phyloP scores from a whole-genome alignment of 2,797 vertebrate species.

The Nyctibius grandis region DNA sequence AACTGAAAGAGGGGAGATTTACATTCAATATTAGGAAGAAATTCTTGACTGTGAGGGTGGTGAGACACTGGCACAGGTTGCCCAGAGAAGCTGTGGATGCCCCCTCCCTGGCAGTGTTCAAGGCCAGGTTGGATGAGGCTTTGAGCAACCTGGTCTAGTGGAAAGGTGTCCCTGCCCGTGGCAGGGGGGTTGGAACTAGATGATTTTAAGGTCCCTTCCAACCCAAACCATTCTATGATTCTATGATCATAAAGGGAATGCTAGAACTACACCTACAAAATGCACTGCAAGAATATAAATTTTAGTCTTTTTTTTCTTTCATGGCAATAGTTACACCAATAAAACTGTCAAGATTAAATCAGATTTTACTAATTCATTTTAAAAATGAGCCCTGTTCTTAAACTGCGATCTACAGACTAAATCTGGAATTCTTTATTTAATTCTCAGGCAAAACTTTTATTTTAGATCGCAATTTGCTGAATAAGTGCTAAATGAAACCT shows the following conservation, averaged over 20 bases:
- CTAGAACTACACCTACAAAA: neutral
- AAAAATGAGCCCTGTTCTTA: neutral
- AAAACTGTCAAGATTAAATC: neutral
- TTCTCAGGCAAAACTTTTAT: neutral
- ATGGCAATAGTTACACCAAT: neutral
- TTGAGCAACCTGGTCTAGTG: too few species aligned
- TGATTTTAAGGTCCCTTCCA: too few species aligned
- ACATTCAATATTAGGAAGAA: too few species aligned
- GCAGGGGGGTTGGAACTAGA: too few species aligned
- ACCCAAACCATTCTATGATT: too few species aligned
- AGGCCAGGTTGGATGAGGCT: too few species aligned
- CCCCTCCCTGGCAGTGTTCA: too few species aligned
- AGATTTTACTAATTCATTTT: neutral
- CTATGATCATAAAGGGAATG: neutral
- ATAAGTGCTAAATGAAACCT: neutral
- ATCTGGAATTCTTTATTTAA: neutral
- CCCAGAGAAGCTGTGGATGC: too few species aligned
- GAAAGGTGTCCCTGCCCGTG: too few species aligned
- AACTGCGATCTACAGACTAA: neutral
- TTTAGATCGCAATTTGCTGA: neutral
- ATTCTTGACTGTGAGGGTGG: too few species aligned
- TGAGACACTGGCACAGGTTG: too few species aligned
- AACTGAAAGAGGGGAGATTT: too few species aligned
- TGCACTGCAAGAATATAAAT: neutral
- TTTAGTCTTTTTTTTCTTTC: rapidly evolving